Conservation (phyloP, 2,888 invertebrate genomes). For the Cryptus armator region DNA sequence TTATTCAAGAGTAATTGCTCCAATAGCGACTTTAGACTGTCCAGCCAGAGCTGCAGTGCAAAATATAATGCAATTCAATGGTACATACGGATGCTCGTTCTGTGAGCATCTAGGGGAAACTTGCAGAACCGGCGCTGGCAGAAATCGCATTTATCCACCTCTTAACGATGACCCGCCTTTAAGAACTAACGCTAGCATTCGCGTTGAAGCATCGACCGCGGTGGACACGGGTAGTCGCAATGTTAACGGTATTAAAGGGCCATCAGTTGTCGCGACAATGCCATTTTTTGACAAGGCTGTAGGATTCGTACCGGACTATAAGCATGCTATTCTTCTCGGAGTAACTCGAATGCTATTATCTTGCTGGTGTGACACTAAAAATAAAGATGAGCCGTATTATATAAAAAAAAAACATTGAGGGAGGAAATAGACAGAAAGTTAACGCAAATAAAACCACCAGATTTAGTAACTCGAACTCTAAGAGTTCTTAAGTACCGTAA, state of each 20-base stretch:
- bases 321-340: constrained; percentile 36
- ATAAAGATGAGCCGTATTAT: constrained; percentile 32
- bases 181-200: constrained; percentile 11
- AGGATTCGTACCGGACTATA: constrained; percentile 48
- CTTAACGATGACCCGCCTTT: background rate
- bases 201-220: background rate
- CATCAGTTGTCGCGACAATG: constrained; percentile 16
- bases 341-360: constrained; percentile 20
- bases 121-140: constrained; percentile 17
- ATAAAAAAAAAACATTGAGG: constrained; percentile 40
- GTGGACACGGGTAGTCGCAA: background rate
- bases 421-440: constrained; percentile 31
- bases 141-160: background rate
- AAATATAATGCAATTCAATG: constrained; percentile 59
- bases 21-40: constrained; percentile 26
- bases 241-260: constrained; percentile 53
- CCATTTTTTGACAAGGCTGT: constrained; percentile 34
- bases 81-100: constrained; percentile 54
- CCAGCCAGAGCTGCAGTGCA: constrained; percentile 55
- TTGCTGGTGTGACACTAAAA: constrained; percentile 1
- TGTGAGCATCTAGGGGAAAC: constrained; percentile 58
- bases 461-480: constrained; percentile 38
- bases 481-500: constrained; percentile 3
- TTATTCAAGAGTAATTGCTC: constrained; percentile 33
- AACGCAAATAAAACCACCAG: constrained; percentile 43